Evolutionary conservation across 2,888 invertebrate species (phyloP).

Genomic region (Minunthozetes semirufus): DNA sequence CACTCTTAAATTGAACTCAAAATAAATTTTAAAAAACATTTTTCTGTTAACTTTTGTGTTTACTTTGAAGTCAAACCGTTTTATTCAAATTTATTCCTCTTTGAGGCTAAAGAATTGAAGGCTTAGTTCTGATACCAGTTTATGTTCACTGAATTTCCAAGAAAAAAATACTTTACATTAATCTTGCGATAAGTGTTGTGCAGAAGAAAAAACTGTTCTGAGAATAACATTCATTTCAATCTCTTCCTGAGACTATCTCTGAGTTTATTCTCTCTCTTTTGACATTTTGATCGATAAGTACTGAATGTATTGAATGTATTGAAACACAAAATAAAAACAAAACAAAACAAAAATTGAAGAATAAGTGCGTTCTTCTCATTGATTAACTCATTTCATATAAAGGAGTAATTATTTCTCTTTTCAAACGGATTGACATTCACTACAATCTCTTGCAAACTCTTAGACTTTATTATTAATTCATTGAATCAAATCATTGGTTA

Average conservation of each 20-base stretch:
- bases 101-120: background rate
- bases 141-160: background rate
- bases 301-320: background rate
- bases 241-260: background rate
- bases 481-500: slow-evolving; percentile 2
- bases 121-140: background rate
- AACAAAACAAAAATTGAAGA: background rate
- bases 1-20: too few species aligned
- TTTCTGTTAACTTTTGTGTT: too few species aligned
- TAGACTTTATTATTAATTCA: background rate
- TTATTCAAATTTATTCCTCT: background rate
- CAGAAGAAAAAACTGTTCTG: background rate
- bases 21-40: too few species aligned
- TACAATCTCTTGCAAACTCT: too few species aligned
- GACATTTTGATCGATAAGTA: background rate
- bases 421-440: too few species aligned
- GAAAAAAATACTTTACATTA: background rate
- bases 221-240: background rate
- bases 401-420: too few species aligned
- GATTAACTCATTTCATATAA: background rate
- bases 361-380: background rate
- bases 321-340: background rate
- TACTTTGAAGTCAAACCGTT: too few species aligned
- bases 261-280: background rate
- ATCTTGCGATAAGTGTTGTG: background rate